Base-by-base conservation (phyloP, 1,140 invertebrate species). In the Catajapyx aquilonaris region DNA sequence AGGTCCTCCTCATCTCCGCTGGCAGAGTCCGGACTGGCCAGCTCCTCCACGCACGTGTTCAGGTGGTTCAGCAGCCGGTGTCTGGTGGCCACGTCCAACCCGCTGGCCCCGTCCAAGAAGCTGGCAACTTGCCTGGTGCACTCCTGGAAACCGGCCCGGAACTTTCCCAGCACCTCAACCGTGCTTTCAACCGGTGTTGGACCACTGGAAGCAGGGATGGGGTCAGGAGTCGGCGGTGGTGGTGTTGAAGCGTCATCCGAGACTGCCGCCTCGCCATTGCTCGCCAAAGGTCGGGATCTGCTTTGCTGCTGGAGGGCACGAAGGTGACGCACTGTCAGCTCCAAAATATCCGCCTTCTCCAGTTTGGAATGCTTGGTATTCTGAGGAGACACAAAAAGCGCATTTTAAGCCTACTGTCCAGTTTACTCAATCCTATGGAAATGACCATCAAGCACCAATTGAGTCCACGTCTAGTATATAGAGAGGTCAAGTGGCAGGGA, bases 341-440 rank as follows among this genome's bases (percentile, higher is more conserved):
- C 86, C 31, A 93, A 59, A 45, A 93, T 88, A 56, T 91, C 86
- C 11, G 86, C 86, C 57, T 93, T 93, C 58, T 91, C 86, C 45
- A 91, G 59, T 57, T 77, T 78, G 28, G 74, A 75, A 50, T 78
- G 73, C 50, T 76, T 76, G 31, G 65, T 69, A 52, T 68, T 75
- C 60, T 53, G 41, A 3, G 13, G n/a, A n/a, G n/a, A n/a, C 16
- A 30, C 9, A 16, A 45, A 43, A 34, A 20, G 39, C 18, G 39
- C 9, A 20, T 1, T 30, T 21, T 13, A 15, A 3, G 11, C 5
- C 7, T n/a, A n/a, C n/a, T n/a, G n/a, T n/a, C n/a, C n/a, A n/a
- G n/a, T n/a, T n/a, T n/a, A n/a, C n/a, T n/a, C n/a, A n/a, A n/a
- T n/a, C n/a, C n/a, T n/a, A n/a, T n/a, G n/a, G n/a, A n/a, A n/a